phyloP scores from a whole-genome alignment of 2,797 vertebrate genomes.

The Sparidentex hasta region DNA sequence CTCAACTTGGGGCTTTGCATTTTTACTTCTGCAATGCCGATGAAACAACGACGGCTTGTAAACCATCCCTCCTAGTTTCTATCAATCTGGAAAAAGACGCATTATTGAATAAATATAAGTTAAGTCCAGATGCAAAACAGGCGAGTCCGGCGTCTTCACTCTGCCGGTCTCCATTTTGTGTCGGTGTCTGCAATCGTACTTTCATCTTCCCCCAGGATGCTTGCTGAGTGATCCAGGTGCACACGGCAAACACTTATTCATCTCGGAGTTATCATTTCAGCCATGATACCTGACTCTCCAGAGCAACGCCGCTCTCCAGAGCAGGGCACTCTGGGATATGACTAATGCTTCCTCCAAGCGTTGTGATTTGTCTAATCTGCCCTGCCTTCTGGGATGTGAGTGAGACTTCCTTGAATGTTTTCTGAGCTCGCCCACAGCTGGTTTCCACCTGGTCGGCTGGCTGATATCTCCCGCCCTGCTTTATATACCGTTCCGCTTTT shows the following conservation, averaged over 20 bases:
- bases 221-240: constrained; percentile 73
- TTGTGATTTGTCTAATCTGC: constrained; percentile 75
- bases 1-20: background rate
- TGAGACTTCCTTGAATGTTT: constrained; percentile 71
- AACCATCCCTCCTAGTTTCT: background rate
- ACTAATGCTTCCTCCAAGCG: constrained; percentile 73
- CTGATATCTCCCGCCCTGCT: constrained; percentile 48
- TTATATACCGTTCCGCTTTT: constrained; percentile 30
- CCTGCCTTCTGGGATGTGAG: constrained; percentile 65
- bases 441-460: constrained; percentile 64
- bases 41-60: background rate
- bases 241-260: constrained; percentile 72
- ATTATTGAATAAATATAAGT: constrained; percentile 3
- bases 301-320: constrained; percentile 61
- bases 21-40: constrained; percentile 11
- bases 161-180: constrained; percentile 42
- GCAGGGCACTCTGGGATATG: constrained; percentile 71
- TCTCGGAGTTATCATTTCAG: constrained; percentile 72
- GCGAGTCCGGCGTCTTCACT: constrained; percentile 8
- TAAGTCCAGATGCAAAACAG: constrained; percentile 38
- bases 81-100: background rate
- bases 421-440: constrained; percentile 62
- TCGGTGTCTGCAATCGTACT: constrained; percentile 53
- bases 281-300: constrained; percentile 72
- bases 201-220: constrained; percentile 66